Base-by-base conservation (phyloP, 1,140 invertebrate genomes). In the Arion vulgaris region DNA sequence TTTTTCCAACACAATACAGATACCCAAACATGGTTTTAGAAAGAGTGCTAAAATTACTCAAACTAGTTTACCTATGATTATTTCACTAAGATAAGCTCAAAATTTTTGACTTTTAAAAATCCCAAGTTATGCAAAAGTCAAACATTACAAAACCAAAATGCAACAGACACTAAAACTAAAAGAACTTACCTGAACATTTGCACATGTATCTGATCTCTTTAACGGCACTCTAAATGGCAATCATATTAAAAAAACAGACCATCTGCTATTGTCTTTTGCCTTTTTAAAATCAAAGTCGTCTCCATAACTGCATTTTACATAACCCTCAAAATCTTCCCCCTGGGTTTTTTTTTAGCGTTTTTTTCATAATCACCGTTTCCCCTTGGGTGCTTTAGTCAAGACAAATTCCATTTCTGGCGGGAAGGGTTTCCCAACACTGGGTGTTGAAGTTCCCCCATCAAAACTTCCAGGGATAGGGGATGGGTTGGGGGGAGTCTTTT, bases 121-220 rank as follows among this genome's bases (percentile, higher is more conserved):
- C n/a, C n/a, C n/a, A n/a, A n/a, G n/a, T n/a, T n/a, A n/a, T n/a
- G n/a, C n/a, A n/a, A n/a, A n/a, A n/a, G n/a, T n/a, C n/a, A n/a
- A n/a, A n/a, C n/a, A n/a, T n/a, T n/a, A n/a, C n/a, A n/a, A n/a
- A n/a, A n/a, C n/a, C n/a, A n/a, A n/a, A n/a, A n/a, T n/a, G n/a
- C n/a, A n/a, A n/a, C n/a, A n/a, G n/a, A n/a, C n/a, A n/a, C n/a
- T n/a, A n/a, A n/a, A n/a, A n/a, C n/a, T n/a, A n/a, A n/a, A n/a
- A n/a, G n/a, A n/a, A 45, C 41, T 2, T 83, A 88, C 88, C 84
- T 81, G 82, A 57, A 84, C 92, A 93, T 32, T 88, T 34, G 75
- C 92, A 93, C 74, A 86, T 84, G 73, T 93, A 91, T 82, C 92
- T 87, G 71, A 93, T 89, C 86, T 93, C 91, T 80, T 91, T 91